These are phyloP conservation scores for Oceanodroma tethys DNA, from an alignment of 2,113 vertebrate species.

Conservation along the genomic window DNA sequence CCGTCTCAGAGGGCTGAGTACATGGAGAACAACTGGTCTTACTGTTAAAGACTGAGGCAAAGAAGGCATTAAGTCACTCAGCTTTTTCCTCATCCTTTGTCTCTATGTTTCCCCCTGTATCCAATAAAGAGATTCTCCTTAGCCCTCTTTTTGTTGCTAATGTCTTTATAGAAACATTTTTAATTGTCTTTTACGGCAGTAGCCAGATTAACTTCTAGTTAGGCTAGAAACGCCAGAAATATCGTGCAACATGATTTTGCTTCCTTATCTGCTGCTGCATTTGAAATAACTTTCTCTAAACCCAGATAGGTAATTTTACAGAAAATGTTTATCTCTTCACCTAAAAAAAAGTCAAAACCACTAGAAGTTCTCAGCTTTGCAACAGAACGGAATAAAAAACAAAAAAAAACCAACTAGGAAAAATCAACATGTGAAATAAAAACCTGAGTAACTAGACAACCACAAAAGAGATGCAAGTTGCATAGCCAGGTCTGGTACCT, in stretches of 20 bases:
- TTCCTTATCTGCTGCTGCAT: background rate
- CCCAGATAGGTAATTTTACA: background rate
- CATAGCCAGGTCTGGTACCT: background rate
- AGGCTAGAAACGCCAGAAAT: background rate
- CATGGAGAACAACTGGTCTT: no score
- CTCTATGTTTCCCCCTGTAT: no score
- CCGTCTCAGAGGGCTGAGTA: no score
- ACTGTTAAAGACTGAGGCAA: no score
- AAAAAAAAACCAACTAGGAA: background rate
- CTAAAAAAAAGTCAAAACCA: background rate
- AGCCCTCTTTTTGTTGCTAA: no score
- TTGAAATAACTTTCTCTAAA: background rate
- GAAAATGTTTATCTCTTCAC: background rate
- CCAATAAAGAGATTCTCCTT: no score
- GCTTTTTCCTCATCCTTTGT: no score
- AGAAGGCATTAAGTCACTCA: no score
- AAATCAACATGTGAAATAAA: background rate
- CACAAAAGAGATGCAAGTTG: background rate
- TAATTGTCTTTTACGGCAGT: no score
- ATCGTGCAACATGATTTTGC: background rate
- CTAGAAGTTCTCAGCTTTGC: background rate
- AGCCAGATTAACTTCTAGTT: no score
- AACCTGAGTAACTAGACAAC: background rate
- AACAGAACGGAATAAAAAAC: background rate
- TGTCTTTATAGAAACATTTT: no score